phyloP scores from a whole-genome alignment of 2,797 vertebrate species.

The Glossophaga mutica region DNA sequence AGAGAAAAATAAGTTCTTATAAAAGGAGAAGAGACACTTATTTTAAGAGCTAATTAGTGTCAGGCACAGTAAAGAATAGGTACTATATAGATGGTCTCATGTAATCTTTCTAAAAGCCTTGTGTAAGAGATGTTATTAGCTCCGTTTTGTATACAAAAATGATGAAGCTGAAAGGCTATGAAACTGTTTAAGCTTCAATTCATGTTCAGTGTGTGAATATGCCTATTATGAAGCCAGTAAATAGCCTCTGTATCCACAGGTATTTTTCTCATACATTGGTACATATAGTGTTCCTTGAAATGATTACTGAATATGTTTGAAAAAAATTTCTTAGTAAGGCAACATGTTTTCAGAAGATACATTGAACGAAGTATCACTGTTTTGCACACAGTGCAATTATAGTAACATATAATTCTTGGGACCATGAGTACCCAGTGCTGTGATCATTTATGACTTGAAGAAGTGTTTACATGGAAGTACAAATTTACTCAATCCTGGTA shows the following conservation, averaged over 20 bases:
- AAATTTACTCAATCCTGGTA: background rate
- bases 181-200: background rate
- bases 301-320: background rate
- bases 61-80: background rate
- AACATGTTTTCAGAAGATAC: background rate
- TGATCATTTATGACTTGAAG: background rate
- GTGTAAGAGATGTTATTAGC: background rate
- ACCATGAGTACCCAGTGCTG: background rate
- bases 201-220: background rate
- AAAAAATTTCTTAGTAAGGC: slow-evolving; percentile 17
- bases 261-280: background rate
- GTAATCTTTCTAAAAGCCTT: background rate
- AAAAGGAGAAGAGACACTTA: background rate
- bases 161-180: background rate
- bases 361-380: background rate
- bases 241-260: background rate
- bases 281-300: background rate
- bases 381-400: background rate
- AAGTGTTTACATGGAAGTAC: background rate
- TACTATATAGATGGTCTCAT: background rate
- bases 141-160: background rate
- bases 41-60: background rate
- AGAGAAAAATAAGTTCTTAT: background rate
- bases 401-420: background rate
- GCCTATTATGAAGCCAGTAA: background rate